Percentiles rank a stretch among this genome's conserved stretches.
Evolutionary conservation across 2,888 invertebrate species (phyloP).

Genomic region (Lottia scabra): DNA sequence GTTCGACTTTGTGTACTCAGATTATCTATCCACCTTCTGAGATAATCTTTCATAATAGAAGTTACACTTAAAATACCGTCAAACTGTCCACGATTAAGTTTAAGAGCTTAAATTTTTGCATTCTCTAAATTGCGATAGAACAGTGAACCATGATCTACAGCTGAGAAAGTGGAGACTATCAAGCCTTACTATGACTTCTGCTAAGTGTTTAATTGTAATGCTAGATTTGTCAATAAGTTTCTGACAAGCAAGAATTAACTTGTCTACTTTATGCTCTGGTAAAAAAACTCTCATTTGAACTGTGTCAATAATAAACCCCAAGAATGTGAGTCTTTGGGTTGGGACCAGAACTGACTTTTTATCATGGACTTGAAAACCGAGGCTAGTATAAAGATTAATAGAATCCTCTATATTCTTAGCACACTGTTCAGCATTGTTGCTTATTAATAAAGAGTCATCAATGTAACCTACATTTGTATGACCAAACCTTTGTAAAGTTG

Average conservation of each 20-base stretch:
- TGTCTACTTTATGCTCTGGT: background rate
- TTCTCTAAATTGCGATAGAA: background rate
- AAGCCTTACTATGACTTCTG: background rate
- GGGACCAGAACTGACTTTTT: background rate
- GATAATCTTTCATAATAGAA: background rate
- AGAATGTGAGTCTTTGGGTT: background rate
- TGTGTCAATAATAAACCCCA: conserved; percentile 13
- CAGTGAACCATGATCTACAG: background rate
- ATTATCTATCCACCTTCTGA: conserved; percentile 11
- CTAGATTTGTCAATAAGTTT: background rate
- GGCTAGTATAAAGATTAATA: background rate
- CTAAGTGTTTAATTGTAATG: background rate
- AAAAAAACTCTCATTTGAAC: conserved; percentile 9
- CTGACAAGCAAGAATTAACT: background rate
- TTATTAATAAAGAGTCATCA: background rate
- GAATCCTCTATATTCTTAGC: background rate
- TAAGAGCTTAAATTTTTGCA: conserved; percentile 3
- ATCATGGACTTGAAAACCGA: conserved; percentile 7
- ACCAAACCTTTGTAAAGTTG: background rate
- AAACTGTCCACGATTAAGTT: background rate
- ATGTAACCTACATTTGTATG: background rate
- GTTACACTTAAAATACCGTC: background rate
- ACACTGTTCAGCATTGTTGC: background rate
- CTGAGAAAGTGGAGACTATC: conserved; percentile 6
- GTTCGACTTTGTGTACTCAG: background rate